Base-by-base conservation (phyloP, 1,140 invertebrate species). In the Drosophila carrolli region DNA sequence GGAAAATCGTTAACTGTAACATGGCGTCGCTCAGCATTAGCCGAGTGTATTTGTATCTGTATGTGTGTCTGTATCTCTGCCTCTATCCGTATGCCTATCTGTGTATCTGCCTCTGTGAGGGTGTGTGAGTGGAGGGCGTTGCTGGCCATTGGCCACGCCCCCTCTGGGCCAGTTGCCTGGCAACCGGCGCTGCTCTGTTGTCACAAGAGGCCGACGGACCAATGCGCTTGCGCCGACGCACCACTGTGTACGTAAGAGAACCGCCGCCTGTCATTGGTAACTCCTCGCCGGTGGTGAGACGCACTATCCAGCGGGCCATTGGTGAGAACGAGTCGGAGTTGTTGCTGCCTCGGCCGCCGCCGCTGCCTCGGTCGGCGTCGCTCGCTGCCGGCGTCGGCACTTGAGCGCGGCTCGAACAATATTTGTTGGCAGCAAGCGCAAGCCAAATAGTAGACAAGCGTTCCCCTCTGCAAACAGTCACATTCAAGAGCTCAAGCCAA, bases 381-480 rank as follows among this genome's bases (percentile, higher is more conserved):
- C 7, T 35, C 29, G 48, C 29, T 32, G 29, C 29, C 29, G 8
- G 38, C 81, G 68, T 47, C 66, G 78, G 72, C 90, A 91, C 91
- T 91, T 91, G 91, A 91, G 84, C 84, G 85, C 77, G 83, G 89
- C 89, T 91, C 84, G 84, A 91, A 91, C 84, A 90, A 92, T 92
- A 91, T 92, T 92, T 92, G 91, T 92, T 92, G 91, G 91, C 83
- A 86, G 83, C 83, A 86, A 86, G 83, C 83, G 83, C 89, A 92
- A 92, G 92, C 91, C 91, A 92, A 92, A 92, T 92, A 92, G 92
- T 92, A 92, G 85, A 91, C 86, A 91, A 89, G 81, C 83, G 81
- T 92, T 92, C 92, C 91, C 91, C 91, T 92, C 91, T 92, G 92
- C 90, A 92, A 92, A 92, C 92, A 92, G 92, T 92, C 92, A 91